Conservation (phyloP, 2,113 vertebrate species). For the Anhinga anhinga region DNA sequence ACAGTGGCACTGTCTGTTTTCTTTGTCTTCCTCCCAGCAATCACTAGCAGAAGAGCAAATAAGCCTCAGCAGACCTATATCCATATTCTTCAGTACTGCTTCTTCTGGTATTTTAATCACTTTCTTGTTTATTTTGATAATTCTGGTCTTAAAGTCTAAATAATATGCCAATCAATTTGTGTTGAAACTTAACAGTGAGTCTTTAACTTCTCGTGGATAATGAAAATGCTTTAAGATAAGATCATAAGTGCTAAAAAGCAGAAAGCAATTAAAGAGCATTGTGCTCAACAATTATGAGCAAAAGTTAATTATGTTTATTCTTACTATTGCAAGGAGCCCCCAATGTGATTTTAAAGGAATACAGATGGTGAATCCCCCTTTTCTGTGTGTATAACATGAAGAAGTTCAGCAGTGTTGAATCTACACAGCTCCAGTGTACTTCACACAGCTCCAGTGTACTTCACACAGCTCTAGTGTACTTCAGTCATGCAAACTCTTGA, state of each 20-base stretch:
- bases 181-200: background rate
- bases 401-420: background rate
- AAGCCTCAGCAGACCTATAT: background rate
- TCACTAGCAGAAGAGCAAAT: background rate
- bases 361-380: background rate
- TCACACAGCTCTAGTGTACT: background rate
- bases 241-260: background rate
- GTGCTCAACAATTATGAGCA: background rate
- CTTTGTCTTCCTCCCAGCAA: background rate
- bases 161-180: background rate
- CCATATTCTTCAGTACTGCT: background rate
- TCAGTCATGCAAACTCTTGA: background rate
- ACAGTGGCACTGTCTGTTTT: background rate
- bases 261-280: background rate
- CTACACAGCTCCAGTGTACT: background rate
- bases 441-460: background rate
- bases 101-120: background rate
- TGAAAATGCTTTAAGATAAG: background rate
- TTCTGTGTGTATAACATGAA: background rate
- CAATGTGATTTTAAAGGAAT: background rate
- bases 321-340: background rate
- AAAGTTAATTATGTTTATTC: background rate
- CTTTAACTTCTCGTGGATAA: background rate
- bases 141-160: background rate
- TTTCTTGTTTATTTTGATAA: background rate